phyloP scores from a whole-genome alignment of 2,113 vertebrate genomes.

The Caranx ignobilis region DNA sequence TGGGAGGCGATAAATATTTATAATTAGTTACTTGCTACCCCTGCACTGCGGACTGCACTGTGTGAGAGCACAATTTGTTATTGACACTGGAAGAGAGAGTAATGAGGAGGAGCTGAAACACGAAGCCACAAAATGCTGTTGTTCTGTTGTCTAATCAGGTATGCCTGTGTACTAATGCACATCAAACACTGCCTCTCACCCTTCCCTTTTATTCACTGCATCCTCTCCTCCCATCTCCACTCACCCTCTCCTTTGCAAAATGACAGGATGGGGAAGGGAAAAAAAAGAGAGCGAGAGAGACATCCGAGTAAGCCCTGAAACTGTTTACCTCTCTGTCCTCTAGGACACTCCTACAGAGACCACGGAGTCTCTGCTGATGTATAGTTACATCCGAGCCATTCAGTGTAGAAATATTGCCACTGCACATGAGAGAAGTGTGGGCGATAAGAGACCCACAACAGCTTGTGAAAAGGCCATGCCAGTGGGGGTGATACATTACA shows the following conservation, averaged over 20 bases:
- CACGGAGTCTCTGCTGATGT: constrained; percentile 51
- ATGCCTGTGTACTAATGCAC: constrained; percentile 46
- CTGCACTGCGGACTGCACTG: constrained; percentile 46
- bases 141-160: constrained; percentile 65
- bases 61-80: constrained; percentile 32
- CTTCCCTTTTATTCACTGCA: constrained; percentile 7
- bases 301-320: constrained; percentile 12
- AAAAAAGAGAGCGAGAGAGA: constrained; percentile 22
- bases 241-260: constrained; percentile 32
- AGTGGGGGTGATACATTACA: constrained; percentile 66
- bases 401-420: constrained; percentile 50
- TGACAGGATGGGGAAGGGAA: constrained; percentile 7
- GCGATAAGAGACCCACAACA: constrained; percentile 63
- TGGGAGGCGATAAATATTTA: constrained; percentile 32
- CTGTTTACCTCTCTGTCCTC: constrained; percentile 52
- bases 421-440: constrained; percentile 60
- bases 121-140: constrained; percentile 30
- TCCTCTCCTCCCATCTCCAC: constrained; percentile 30
- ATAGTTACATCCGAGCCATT: constrained; percentile 61
- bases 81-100: constrained; percentile 43
- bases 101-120: constrained; percentile 53
- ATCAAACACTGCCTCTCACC: constrained; percentile 56
- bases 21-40: constrained; percentile 30
- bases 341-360: constrained; percentile 38
- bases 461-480: constrained; percentile 70